Conservation (phyloP, 2,888 invertebrate species). For the Cataglyphis cursor region DNA sequence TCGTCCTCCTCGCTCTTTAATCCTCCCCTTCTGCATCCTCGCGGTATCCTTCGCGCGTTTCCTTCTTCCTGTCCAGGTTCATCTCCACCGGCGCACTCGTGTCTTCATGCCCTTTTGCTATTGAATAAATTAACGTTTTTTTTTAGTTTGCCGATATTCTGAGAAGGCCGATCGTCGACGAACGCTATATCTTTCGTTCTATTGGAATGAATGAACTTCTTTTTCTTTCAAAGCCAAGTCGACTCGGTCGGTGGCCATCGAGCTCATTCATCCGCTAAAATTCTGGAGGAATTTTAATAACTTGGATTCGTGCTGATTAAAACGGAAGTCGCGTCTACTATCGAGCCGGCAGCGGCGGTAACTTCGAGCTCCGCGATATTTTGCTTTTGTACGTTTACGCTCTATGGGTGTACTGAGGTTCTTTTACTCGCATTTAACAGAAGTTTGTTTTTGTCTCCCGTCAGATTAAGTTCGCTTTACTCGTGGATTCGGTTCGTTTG, state of each 20-base stretch:
- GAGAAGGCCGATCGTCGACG: constrained; percentile 36
- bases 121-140: constrained; percentile 85
- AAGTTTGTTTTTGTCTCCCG: constrained; percentile 47
- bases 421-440: constrained; percentile 44
- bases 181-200: constrained; percentile 73
- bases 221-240: constrained; percentile 69
- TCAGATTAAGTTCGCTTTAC: constrained; percentile 36
- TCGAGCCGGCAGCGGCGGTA: constrained; percentile 48
- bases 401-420: constrained; percentile 28
- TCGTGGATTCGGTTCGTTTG: constrained; percentile 1
- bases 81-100: constrained; percentile 74
- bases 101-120: constrained; percentile 78
- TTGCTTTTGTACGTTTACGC: constrained; percentile 47
- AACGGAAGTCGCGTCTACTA: constrained; percentile 73
- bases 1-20: constrained; percentile 44
- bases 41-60: constrained; percentile 63
- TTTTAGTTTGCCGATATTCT: constrained; percentile 83
- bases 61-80: constrained; percentile 61
- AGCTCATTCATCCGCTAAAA: constrained; percentile 76
- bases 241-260: constrained; percentile 51
- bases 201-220: constrained; percentile 77
- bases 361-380: constrained; percentile 61
- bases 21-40: constrained; percentile 42
- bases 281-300: constrained; percentile 76
- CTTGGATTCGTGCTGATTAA: constrained; percentile 78